phyloP scores from a whole-genome alignment of 2,113 vertebrate species.

The Varanus komodoensis region DNA sequence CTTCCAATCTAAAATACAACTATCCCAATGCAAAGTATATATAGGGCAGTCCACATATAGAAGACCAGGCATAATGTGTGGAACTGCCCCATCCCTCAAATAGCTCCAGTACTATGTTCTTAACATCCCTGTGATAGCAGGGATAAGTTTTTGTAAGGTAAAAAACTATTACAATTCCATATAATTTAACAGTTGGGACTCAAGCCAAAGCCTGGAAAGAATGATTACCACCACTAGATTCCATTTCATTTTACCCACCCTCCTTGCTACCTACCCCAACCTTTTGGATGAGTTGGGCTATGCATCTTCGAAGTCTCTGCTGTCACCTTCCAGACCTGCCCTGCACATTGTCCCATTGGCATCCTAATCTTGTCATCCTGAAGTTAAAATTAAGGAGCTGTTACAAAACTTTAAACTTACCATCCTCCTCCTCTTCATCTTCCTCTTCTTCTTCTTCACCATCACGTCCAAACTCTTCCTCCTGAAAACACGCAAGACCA shows the following conservation, averaged over 20 bases:
- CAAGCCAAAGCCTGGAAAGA: background rate
- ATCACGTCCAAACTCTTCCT: conserved; percentile 85
- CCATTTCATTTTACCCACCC: background rate
- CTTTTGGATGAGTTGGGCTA: background rate
- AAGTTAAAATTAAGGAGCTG: background rate
- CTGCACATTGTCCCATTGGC: background rate
- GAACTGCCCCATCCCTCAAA: too few relatives aligned
- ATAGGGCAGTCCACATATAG: background rate
- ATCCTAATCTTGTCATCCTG: background rate
- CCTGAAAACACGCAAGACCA: conserved; percentile 70
- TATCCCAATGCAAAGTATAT: background rate
- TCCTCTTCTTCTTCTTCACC: conserved; percentile 86
- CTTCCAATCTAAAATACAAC: background rate
- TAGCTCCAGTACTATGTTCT: too few relatives aligned
- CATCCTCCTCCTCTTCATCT: conserved; percentile 86
- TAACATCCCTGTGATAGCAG: background rate
- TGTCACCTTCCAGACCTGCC: background rate
- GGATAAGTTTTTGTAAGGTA: background rate
- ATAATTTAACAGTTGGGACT: background rate
- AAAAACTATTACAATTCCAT: background rate
- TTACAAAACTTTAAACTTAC: conserved; percentile 55
- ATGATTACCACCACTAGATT: background rate
- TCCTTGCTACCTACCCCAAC: background rate
- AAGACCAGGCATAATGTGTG: background rate
- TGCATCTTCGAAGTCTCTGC: background rate